Conservation (phyloP, 2,797 vertebrate species). For the Rhabdomys pumilio region DNA sequence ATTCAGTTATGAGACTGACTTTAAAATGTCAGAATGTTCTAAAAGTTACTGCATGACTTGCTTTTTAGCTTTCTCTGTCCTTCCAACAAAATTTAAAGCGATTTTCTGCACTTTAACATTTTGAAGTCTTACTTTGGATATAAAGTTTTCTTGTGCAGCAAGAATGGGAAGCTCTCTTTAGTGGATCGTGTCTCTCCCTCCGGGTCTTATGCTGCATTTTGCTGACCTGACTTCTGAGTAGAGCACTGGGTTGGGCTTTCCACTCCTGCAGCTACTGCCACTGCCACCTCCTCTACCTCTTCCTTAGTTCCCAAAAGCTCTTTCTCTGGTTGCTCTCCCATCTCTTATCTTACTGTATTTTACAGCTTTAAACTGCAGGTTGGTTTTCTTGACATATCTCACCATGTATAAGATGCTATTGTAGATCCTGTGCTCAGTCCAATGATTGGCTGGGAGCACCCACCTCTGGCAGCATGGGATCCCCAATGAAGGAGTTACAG, state of each 20-base stretch:
- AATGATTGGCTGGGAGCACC: no score
- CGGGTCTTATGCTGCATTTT: neutral
- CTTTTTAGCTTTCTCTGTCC: neutral
- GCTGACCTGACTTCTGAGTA: neutral
- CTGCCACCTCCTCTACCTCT: neutral
- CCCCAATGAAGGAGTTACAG: no score
- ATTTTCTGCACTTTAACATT: neutral
- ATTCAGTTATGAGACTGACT: neutral
- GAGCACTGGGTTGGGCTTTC: neutral
- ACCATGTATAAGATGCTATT: neutral
- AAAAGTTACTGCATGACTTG: neutral
- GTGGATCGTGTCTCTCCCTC: neutral
- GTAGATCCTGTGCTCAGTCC: neutral
- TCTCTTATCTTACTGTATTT: neutral
- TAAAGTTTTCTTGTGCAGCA: neutral
- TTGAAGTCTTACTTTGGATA: neutral
- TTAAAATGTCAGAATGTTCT: neutral
- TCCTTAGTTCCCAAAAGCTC: neutral
- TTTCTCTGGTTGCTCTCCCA: no score
- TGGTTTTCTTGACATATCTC: neutral
- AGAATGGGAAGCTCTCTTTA: neutral
- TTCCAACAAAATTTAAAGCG: neutral
- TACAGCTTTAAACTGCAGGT: neutral
- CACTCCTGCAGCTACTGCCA: neutral
- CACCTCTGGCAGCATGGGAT: no score